phyloP scores from a whole-genome alignment of 2,888 invertebrate species.

The Eristalis intricaria region DNA sequence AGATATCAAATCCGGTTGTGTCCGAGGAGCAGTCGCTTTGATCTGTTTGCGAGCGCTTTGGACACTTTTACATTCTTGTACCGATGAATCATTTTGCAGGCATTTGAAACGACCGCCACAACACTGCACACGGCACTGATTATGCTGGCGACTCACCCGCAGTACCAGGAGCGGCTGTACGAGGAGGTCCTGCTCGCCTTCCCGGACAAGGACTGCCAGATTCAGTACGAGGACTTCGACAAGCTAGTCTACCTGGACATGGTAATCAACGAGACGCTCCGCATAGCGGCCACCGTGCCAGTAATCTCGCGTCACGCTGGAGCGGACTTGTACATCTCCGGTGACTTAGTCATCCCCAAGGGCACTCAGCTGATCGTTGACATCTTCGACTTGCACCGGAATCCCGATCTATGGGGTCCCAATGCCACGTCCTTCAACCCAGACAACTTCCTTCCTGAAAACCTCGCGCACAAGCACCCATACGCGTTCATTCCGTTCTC shows the following conservation, averaged over 20 bases:
- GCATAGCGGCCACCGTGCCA: constrained; percentile 75
- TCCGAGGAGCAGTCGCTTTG: not conserved
- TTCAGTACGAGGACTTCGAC: constrained; percentile 68
- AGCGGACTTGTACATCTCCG: constrained; percentile 56
- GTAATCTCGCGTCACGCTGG: constrained; percentile 70
- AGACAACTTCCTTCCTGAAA: constrained; percentile 73
- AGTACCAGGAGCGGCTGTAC: constrained; percentile 74
- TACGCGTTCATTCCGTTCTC: constrained; percentile 76
- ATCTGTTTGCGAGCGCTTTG: not conserved
- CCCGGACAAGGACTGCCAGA: constrained; percentile 72
- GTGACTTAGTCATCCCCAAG: constrained; percentile 68
- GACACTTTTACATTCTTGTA: not conserved
- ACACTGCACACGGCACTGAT: constrained; percentile 74
- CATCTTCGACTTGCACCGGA: constrained; percentile 73
- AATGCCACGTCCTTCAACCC: constrained; percentile 74
- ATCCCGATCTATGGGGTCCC: constrained; percentile 74
- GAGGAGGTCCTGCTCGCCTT: constrained; percentile 74
- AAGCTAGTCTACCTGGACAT: constrained; percentile 73
- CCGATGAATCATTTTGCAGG: constrained; percentile 52
- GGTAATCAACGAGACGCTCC: constrained; percentile 74
- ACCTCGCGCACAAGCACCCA: constrained; percentile 71
- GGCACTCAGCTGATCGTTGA: constrained; percentile 67
- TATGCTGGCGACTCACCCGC: constrained; percentile 74
- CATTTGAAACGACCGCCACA: constrained; percentile 75
- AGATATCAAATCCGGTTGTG: not conserved